These are phyloP conservation scores for Thera britannica DNA, from an alignment of 2,888 invertebrate genomes.

Conservation along the genomic window DNA sequence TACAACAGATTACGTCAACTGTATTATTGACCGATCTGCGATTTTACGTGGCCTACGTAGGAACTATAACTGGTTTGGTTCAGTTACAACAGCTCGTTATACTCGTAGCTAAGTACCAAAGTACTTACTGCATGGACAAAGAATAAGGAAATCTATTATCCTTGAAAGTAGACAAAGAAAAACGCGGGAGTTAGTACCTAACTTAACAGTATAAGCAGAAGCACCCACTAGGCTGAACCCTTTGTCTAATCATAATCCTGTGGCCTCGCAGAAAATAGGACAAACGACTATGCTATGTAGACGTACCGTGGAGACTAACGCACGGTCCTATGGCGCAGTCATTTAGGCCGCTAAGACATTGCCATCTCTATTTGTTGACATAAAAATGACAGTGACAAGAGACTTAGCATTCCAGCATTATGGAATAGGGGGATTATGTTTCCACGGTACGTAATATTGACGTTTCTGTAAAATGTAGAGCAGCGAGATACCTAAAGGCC, in stretches of 20 bases:
- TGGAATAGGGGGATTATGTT: too few species aligned
- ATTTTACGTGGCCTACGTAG: conserved; percentile 5
- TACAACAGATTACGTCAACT: conserved; percentile 12
- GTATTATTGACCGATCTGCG: not conserved
- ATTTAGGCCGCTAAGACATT: too few species aligned
- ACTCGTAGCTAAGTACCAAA: not conserved
- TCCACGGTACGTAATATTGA: not conserved
- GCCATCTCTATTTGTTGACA: too few species aligned
- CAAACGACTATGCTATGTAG: not conserved
- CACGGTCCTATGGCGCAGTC: too few species aligned
- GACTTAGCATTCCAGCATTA: too few species aligned
- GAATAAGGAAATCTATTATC: conserved; percentile 42
- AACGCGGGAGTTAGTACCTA: conserved; percentile 4
- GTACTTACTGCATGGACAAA: conserved; percentile 34
- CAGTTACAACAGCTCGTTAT: not conserved
- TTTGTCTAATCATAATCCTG: conserved; percentile 6
- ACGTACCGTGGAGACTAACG: not conserved
- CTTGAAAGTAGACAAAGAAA: conserved; percentile 36
- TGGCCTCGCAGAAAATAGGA: not conserved
- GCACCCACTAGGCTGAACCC: not conserved
- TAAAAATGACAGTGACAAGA: too few species aligned
- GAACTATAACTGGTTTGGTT: not conserved
- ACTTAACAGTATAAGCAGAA: not conserved
- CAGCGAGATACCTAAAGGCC: not conserved
- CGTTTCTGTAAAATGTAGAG: conserved; percentile 1